Evolutionary conservation across 2,797 vertebrate species (phyloP).

Genomic region (Mormyrops boulengeri): DNA sequence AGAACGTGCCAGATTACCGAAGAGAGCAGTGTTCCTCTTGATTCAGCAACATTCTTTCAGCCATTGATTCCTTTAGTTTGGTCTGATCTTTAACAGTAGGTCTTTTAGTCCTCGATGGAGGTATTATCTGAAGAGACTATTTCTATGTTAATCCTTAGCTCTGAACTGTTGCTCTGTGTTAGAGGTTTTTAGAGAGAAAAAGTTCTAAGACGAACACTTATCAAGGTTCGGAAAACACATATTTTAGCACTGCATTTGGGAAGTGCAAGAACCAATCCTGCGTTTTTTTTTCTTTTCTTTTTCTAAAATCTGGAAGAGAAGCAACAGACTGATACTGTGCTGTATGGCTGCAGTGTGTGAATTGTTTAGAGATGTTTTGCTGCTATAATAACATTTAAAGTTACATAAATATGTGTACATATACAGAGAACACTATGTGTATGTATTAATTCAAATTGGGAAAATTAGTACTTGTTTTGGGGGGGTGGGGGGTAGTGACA

Average conservation of each 20-base stretch:
- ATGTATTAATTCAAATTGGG: constrained; percentile 9
- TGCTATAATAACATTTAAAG: constrained; percentile 18
- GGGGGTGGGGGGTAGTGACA: not conserved
- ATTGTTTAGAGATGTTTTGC: constrained; percentile 31
- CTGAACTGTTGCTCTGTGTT: constrained; percentile 7
- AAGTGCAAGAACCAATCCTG: not conserved
- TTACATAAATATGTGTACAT: constrained; percentile 19
- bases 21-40: constrained; percentile 38
- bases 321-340: constrained; percentile 26
- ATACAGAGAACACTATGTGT: constrained; percentile 10
- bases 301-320: not conserved
- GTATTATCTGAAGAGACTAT: not conserved
- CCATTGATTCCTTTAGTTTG: constrained; percentile 29
- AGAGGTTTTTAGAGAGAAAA: not conserved
- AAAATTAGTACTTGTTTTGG: constrained; percentile 13
- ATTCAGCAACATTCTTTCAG: constrained; percentile 28
- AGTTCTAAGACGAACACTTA: not conserved
- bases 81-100: constrained; percentile 25
- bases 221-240: not conserved
- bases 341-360: constrained; percentile 37
- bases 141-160: constrained; percentile 16
- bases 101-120: constrained; percentile 17
- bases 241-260: not conserved
- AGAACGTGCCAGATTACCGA: constrained; percentile 50
- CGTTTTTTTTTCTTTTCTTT: not conserved